Conservation (phyloP, 2,888 invertebrate species). For the Epirrhoe alternata region DNA sequence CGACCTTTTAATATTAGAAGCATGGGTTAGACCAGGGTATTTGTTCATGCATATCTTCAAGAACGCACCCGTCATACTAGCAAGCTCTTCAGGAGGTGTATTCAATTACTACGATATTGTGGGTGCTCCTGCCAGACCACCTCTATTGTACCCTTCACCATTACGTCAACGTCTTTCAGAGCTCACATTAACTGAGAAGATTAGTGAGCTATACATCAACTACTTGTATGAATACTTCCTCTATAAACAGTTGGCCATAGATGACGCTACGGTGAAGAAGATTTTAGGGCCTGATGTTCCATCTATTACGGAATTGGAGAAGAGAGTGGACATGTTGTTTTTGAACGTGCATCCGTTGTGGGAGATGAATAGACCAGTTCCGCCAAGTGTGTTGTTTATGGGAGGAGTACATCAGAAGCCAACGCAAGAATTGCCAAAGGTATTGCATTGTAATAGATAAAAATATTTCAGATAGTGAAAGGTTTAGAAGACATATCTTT, state of each 20-base stretch:
- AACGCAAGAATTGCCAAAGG: conserved; percentile 44
- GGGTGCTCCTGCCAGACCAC: conserved; percentile 63
- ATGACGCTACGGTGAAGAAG: conserved; percentile 28
- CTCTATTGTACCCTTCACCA: conserved; percentile 52
- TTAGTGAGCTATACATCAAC: conserved; percentile 1
- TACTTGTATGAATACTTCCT: not conserved
- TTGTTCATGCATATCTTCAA: conserved; percentile 54
- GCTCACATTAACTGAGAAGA: conserved; percentile 26
- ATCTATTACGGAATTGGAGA: conserved; percentile 44
- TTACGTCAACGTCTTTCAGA: conserved; percentile 28
- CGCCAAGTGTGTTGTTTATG: conserved; percentile 66
- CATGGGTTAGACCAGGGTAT: conserved; percentile 52
- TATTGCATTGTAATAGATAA: not conserved
- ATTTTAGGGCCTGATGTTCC: conserved; percentile 44
- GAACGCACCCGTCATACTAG: conserved; percentile 61
- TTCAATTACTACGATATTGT: conserved; percentile 52
- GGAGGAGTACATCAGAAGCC: conserved; percentile 68
- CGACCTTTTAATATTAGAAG: conserved; percentile 71
- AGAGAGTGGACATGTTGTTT: conserved; percentile 60
- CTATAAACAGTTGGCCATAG: not conserved
- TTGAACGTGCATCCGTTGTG: conserved; percentile 67
- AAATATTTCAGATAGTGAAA: too few relatives aligned
- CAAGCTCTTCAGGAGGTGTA: conserved; percentile 59
- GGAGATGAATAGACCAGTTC: conserved; percentile 61
- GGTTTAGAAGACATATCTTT: too few relatives aligned